phyloP scores from a whole-genome alignment of 2,888 invertebrate species.

The Schrankia costaestrigalis region DNA sequence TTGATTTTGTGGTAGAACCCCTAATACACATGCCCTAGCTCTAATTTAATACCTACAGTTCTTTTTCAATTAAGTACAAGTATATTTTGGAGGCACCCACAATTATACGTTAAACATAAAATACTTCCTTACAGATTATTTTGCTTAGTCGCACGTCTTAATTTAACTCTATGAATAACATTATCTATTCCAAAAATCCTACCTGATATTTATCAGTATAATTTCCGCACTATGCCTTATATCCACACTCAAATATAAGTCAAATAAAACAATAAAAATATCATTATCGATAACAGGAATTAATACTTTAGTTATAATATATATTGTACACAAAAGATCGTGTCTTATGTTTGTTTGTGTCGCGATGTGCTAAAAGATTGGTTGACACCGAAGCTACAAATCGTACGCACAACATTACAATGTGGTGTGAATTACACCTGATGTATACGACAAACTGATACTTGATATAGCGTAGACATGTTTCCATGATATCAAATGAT shows the following conservation, averaged over 20 bases:
- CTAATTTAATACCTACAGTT: no score
- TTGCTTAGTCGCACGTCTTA: no score
- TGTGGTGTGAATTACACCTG: conserved; percentile 61
- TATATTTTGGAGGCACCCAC: no score
- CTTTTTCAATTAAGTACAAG: no score
- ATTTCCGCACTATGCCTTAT: no score
- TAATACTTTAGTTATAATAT: conserved; percentile 28
- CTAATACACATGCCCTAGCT: no score
- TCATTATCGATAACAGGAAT: conserved; percentile 23
- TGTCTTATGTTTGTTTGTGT: conserved; percentile 53
- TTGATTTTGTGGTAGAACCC: no score
- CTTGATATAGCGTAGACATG: conserved; percentile 47
- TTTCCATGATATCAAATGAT: conserved; percentile 64
- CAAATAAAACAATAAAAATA: conserved; percentile 18
- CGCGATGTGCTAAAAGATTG: conserved; percentile 44
- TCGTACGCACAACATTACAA: conserved; percentile 45
- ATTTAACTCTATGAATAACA: no score
- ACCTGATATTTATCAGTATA: no score
- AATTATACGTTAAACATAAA: no score
- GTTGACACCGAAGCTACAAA: conserved; percentile 51
- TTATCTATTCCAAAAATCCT: no score
- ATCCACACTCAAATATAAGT: not conserved
- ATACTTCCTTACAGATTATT: no score
- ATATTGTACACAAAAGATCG: conserved; percentile 44
- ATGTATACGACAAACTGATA: conserved; percentile 61